Base-by-base conservation (phyloP, 2,888 invertebrate genomes). In the Chymomyza amoena region DNA sequence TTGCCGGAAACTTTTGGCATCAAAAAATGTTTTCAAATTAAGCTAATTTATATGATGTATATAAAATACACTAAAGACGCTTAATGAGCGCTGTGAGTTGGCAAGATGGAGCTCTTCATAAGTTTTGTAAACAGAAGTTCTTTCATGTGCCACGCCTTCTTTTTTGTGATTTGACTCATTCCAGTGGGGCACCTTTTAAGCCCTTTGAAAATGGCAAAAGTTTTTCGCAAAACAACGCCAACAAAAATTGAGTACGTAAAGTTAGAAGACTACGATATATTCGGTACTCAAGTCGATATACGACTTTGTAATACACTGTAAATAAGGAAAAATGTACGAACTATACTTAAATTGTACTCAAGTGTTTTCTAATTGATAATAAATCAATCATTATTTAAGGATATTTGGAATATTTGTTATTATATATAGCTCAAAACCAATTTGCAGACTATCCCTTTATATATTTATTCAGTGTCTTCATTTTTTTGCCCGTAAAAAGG, bases 21-120 rank as follows among this genome's bases (percentile, higher is more conserved):
- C 84, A 87, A 84, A 84, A 87, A 84, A 87, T 84, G 87, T 85
- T 85, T 79, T 84, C 79, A 85, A 85, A 87, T 85, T 85, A 85
- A 85, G 81, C 85, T 87, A 85, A 85, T 85, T 85, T 87, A 85
- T 87, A 87, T 84, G 18, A 57, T 57, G 57, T 57, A 25, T 73
- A 85, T 84, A 87, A 85, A 87, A 85, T 82, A 81, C 82, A 77
- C 81, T 81, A 81, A 81, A 81, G 81, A 85, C 79, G 81, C 86
- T 80, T 87, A 85, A 85, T 87, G 86, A 85, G 83, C 71, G 64
- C 69, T 72, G 64, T 64, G 71, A 67, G 61, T 13, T 25, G 54
- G n/a, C 20, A 20, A 20, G 32, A 6, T 7, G 6, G 3, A 16
- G 20, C 36, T 25, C n/a, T 51, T 61, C 36, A 72, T 61, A 74